These are phyloP conservation scores for Danionella cerebrum DNA, from an alignment of 2,113 vertebrate species.

Conservation along the genomic window DNA sequence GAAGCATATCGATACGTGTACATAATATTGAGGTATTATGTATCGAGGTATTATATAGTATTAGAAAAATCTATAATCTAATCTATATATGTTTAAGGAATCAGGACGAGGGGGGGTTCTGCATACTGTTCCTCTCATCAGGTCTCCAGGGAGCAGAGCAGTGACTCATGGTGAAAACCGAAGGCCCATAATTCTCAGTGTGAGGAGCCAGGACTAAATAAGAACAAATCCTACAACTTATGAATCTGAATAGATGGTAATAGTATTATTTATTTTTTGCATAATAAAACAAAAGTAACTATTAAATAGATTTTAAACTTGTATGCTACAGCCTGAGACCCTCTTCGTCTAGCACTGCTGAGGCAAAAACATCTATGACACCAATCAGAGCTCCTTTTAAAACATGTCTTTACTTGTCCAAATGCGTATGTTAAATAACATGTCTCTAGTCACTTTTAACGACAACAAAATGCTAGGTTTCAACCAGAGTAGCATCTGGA, in stretches of 20 bases:
- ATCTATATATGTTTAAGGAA: neutral
- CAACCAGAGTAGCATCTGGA: slow-evolving; percentile 19
- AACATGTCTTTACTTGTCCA: too few species aligned
- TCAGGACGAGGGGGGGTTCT: neutral
- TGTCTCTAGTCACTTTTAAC: neutral
- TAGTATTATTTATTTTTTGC: neutral
- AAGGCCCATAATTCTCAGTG: neutral
- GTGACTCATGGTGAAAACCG: slow-evolving; percentile 8
- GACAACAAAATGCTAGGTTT: neutral
- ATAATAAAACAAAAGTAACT: too few species aligned
- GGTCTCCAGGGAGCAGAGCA: neutral
- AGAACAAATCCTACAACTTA: neutral
- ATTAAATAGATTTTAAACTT: too few species aligned
- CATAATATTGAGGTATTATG: too few species aligned
- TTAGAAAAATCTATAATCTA: neutral
- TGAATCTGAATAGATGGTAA: neutral
- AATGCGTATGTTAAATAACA: neutral
- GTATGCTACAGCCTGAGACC: too few species aligned
- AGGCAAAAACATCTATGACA: too few species aligned
- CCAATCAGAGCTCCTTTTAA: too few species aligned
- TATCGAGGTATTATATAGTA: too few species aligned
- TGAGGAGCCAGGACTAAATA: neutral
- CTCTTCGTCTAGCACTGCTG: too few species aligned
- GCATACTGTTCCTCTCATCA: neutral
- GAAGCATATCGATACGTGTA: too few species aligned